Conservation (phyloP, 2,797 vertebrate genomes). For the Halcyon smyrnensis region DNA sequence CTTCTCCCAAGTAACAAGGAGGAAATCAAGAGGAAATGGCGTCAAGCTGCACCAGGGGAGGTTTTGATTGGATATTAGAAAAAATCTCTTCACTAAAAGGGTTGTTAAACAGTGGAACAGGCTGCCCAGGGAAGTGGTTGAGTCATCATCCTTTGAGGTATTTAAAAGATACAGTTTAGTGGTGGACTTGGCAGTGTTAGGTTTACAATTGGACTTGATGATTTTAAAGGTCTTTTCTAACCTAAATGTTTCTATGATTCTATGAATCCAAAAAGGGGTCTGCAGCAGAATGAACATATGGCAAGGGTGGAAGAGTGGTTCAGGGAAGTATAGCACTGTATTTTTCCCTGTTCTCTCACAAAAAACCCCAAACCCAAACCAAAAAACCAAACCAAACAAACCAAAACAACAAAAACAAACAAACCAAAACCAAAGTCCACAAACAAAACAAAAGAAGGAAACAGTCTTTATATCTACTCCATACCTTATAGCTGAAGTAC, state of each 20-base stretch:
- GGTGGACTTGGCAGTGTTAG: background rate
- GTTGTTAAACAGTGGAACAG: too few species aligned
- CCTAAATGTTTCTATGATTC: background rate
- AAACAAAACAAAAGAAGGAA: background rate
- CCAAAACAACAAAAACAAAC: background rate
- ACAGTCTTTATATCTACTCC: background rate
- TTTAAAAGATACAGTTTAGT: too few species aligned
- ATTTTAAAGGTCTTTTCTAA: background rate
- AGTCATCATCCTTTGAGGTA: too few species aligned
- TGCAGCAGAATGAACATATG: background rate
- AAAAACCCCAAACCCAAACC: background rate
- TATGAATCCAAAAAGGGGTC: background rate
- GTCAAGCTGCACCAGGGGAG: too few species aligned
- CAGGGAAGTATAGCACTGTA: background rate
- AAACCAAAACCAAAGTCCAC: too few species aligned
- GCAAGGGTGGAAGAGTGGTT: background rate
- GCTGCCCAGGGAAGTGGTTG: too few species aligned
- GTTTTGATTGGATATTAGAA: too few species aligned
- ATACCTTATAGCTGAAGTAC: background rate
- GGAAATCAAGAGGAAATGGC: background rate
- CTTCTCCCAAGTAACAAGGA: background rate
- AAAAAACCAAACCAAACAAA: too few species aligned
- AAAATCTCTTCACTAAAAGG: too few species aligned
- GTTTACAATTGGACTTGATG: background rate
- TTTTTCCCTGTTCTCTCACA: background rate